Conservation (phyloP, 2,888 invertebrate species). For the Erpobdella octoculata region DNA sequence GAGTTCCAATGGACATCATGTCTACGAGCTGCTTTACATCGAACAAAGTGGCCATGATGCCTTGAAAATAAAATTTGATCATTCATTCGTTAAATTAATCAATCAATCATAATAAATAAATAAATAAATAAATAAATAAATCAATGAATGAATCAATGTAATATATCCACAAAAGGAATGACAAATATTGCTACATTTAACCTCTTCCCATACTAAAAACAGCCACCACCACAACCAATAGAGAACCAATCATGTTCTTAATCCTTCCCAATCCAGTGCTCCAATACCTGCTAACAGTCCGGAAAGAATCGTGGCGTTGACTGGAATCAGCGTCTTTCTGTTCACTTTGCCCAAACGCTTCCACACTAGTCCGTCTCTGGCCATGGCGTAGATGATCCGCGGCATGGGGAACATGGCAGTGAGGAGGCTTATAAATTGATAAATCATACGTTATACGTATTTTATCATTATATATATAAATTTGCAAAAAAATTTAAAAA, state of each 20-base stretch:
- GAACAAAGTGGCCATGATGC: conserved; percentile 51
- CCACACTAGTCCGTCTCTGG: conserved; percentile 56
- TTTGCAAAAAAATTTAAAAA: neutral
- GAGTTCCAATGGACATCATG: conserved; percentile 51
- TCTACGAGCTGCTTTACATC: conserved; percentile 49
- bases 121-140: too few relatives aligned
- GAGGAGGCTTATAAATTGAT: conserved; percentile 53
- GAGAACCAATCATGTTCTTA: too few relatives aligned
- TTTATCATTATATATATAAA: neutral
- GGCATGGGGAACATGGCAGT: conserved; percentile 73
- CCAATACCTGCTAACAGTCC: conserved; percentile 55
- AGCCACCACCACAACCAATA: too few relatives aligned
- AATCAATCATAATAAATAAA: too few relatives aligned
- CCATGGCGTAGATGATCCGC: conserved; percentile 58
- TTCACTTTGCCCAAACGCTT: conserved; percentile 51
- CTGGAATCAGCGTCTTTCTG: conserved; percentile 53
- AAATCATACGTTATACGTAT: neutral
- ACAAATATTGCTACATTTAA: too few relatives aligned
- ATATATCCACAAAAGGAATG: too few relatives aligned
- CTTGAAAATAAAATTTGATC: conserved; percentile 39
- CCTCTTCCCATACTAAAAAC: too few relatives aligned
- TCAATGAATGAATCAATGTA: too few relatives aligned
- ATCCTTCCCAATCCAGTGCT: too few relatives aligned
- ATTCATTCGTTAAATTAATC: neutral
- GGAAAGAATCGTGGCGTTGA: conserved; percentile 53